These are phyloP conservation scores for Drosophila greeni DNA, from an alignment of 2,888 invertebrate genomes.

Conservation along the genomic window DNA sequence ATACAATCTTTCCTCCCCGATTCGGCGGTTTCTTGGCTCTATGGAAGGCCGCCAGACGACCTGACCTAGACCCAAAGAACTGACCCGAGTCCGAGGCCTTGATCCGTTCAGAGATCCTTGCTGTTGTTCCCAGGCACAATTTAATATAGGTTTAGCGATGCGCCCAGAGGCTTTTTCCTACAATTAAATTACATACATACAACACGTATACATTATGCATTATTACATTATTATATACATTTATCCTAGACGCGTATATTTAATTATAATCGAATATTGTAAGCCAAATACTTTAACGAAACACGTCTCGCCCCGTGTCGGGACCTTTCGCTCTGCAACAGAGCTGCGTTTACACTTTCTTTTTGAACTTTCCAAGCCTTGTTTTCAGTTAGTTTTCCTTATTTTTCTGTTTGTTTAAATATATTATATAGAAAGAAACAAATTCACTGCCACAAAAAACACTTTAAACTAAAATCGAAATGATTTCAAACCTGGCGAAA, in stretches of 20 bases:
- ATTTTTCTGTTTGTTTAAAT: conserved; percentile 4
- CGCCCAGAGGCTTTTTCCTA: conserved; percentile 72
- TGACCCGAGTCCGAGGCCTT: conserved; percentile 8
- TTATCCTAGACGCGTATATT: conserved; percentile 60
- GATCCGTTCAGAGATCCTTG: conserved; percentile 42
- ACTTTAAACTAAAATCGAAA: conserved; percentile 10
- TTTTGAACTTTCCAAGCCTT: conserved; percentile 16
- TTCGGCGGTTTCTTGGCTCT: conserved; percentile 56
- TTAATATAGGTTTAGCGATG: conserved; percentile 65
- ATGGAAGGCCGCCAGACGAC: conserved; percentile 41
- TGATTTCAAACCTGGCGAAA: conserved; percentile 36
- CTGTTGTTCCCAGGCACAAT: conserved; percentile 65
- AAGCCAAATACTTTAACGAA: conserved; percentile 67
- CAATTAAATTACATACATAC: conserved; percentile 50
- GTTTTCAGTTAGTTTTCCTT: conserved; percentile 17
- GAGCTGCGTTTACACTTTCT: conserved; percentile 23
- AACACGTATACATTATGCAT: conserved; percentile 50
- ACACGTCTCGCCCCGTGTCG: conserved; percentile 35
- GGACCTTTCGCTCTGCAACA: conserved; percentile 19
- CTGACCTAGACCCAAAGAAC: conserved; percentile 62
- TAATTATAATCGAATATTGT: conserved; percentile 67
- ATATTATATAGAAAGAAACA: neutral
- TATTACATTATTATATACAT: conserved; percentile 40
- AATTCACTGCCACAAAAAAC: conserved; percentile 38
- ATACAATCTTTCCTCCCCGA: conserved; percentile 20